A percentile compares a stretch with the other conserved stretches of the same genome.
phyloP scores from a whole-genome alignment of 2,797 vertebrate genomes.

The Pseudochromis fuscus region DNA sequence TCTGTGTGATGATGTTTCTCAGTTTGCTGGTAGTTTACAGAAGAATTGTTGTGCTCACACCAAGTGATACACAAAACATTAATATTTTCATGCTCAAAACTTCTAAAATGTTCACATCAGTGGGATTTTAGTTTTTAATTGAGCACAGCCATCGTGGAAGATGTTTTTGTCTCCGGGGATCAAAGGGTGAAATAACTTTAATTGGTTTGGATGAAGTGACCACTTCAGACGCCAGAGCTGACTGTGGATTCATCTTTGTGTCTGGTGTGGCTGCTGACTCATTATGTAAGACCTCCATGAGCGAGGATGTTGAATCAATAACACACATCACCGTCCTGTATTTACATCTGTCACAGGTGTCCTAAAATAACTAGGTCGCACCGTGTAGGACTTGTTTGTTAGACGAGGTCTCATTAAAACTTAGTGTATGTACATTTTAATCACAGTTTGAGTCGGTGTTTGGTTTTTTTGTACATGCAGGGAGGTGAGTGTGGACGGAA shows the following conservation, averaged over 20 bases:
- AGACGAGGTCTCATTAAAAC: background rate
- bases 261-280: constrained; percentile 11
- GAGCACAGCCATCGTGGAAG: background rate
- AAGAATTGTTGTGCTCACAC: too few species aligned
- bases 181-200: background rate
- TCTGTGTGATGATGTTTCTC: too few species aligned
- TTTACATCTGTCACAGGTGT: constrained; percentile 45
- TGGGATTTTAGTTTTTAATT: background rate
- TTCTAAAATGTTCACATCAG: too few species aligned
- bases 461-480: background rate
- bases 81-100: too few species aligned
- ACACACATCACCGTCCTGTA: constrained; percentile 23
- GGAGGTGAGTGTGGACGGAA: background rate
- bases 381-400: background rate
- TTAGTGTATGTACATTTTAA: too few species aligned
- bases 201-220: background rate
- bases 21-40: too few species aligned
- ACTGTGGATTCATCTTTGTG: background rate
- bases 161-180: background rate
- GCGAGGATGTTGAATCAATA: constrained; percentile 62
- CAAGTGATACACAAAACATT: too few species aligned
- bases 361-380: constrained; percentile 19
- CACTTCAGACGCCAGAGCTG: background rate
- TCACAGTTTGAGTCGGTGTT: background rate
- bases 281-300: constrained; percentile 57